Evolutionary conservation across 2,113 vertebrate species (phyloP).

Genomic region (Trematocara nigrifrons): DNA sequence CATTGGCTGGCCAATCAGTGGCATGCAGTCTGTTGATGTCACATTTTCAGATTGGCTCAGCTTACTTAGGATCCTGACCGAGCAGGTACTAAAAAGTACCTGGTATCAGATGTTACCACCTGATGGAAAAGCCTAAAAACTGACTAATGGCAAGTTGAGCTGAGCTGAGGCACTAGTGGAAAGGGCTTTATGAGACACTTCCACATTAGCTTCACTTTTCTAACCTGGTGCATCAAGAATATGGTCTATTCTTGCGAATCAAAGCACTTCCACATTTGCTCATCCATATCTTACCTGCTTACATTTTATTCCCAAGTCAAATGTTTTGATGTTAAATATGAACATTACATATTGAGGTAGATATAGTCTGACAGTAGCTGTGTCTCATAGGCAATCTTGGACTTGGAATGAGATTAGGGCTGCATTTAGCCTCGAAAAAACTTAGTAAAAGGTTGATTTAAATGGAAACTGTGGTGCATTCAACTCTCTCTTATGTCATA

Average conservation of each 20-base stretch:
- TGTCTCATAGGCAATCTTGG: background rate
- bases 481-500: background rate
- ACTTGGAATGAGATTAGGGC: background rate
- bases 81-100: background rate
- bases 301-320: background rate
- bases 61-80: background rate
- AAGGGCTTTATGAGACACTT: background rate
- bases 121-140: background rate
- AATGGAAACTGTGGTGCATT: background rate
- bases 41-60: fast-evolving
- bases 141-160: background rate
- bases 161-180: background rate
- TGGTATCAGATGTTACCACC: background rate
- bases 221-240: background rate
- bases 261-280: background rate
- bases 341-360: background rate
- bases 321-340: background rate
- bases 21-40: background rate
- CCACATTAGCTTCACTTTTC: background rate
- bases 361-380: background rate
- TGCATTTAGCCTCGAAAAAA: background rate
- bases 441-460: background rate
- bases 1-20: background rate
- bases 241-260: background rate
- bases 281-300: background rate